Conservation (phyloP, 2,888 invertebrate species). For the Suillia variegata region DNA sequence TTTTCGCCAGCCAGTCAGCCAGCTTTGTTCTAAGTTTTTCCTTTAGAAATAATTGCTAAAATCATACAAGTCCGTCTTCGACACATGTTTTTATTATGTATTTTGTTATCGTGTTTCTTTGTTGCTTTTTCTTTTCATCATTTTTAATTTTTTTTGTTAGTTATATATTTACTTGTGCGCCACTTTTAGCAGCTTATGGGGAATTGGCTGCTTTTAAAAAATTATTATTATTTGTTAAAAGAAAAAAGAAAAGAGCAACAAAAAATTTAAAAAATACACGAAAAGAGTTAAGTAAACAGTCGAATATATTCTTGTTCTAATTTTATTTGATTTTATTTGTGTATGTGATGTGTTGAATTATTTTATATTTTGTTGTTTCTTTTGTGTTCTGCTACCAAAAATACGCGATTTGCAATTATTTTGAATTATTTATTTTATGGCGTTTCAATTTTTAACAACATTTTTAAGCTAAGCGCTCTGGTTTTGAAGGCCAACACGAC, state of each 20-base stretch:
- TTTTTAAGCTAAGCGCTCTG: too few relatives aligned
- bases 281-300: slow-evolving; percentile 4
- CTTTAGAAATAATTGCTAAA: slow-evolving; percentile 9
- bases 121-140: neutral
- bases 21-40: slow-evolving; percentile 1
- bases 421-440: too few relatives aligned
- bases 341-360: neutral
- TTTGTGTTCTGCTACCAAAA: neutral
- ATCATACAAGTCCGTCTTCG: slow-evolving; percentile 2
- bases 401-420: neutral
- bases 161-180: too few relatives aligned
- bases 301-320: neutral
- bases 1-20: neutral
- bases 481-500: slow-evolving; percentile 21
- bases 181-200: slow-evolving; percentile 2
- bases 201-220: neutral
- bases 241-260: neutral
- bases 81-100: neutral
- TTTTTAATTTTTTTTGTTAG: too few relatives aligned
- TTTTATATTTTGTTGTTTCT: neutral
- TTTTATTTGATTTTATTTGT: neutral
- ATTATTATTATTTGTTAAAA: neutral
- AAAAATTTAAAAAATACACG: neutral
- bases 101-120: neutral
- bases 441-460: too few relatives aligned